A percentile compares a stretch with the other conserved stretches of the same genome.
Conservation (phyloP, 92 coral and sea anemone genomes). For the Epizoanthus ramosus region DNA sequence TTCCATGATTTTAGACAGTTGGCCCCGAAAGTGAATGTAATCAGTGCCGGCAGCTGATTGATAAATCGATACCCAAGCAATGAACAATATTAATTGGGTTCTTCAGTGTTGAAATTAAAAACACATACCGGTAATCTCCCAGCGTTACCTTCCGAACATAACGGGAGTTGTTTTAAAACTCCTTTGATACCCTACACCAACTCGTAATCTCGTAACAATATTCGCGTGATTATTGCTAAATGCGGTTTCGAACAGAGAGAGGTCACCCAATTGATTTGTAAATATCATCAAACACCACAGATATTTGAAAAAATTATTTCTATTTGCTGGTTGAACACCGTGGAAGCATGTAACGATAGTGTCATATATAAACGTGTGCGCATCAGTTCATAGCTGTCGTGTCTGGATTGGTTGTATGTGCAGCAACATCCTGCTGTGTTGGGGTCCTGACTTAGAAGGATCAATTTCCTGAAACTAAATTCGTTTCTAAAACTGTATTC, state of each 20-base stretch:
- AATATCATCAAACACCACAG: no score
- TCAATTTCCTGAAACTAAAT: no score
- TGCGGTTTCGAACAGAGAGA: constrained; percentile 3
- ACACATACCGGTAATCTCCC: constrained; percentile 9
- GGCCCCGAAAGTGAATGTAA: constrained; percentile 3
- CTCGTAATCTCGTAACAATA: neutral
- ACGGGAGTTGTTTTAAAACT: neutral
- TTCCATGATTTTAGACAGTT: constrained; percentile 1
- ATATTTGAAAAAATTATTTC: neutral
- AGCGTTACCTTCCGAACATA: constrained; percentile 1
- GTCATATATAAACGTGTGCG: neutral
- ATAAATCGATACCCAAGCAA: constrained; percentile 26
- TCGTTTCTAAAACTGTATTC: no score
- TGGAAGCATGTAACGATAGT: neutral
- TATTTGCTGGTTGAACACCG: constrained; percentile 5
- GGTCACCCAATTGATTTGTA: neutral
- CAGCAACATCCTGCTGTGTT: no score
- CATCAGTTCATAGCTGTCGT: constrained; percentile 3
- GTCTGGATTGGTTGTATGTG: neutral
- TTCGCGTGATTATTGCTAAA: neutral
- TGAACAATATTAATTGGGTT: constrained; percentile 1
- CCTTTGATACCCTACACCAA: no score
- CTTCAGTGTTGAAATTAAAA: constrained; percentile 30
- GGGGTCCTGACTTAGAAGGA: no score
- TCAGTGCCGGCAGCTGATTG: constrained; percentile 28